These are phyloP conservation scores for Leptobrachium ailaonicum DNA, from an alignment of 2,113 vertebrate genomes.

Conservation along the genomic window DNA sequence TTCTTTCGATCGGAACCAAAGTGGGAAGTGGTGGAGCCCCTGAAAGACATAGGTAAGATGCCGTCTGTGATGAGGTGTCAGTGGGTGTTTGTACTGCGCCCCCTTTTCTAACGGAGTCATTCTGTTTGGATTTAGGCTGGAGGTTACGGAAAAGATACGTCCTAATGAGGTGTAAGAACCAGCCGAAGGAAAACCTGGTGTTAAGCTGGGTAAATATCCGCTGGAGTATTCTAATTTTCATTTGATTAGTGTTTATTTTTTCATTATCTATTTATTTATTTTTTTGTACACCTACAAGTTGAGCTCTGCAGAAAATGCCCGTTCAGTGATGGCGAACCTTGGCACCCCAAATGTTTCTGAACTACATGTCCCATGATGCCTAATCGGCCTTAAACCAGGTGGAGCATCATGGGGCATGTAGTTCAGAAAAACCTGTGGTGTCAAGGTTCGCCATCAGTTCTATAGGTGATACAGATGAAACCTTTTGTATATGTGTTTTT, in stretches of 20 bases:
- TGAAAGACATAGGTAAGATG: constrained; percentile 90
- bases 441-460: too few species aligned
- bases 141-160: constrained; percentile 95
- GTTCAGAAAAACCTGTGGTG: too few species aligned
- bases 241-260: neutral
- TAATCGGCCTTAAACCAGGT: too few species aligned
- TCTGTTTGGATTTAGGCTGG: constrained; percentile 77
- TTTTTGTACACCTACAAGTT: too few species aligned
- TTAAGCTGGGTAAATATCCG: constrained; percentile 87
- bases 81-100: neutral
- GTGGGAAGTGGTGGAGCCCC: constrained; percentile 93
- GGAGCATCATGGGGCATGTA: too few species aligned
- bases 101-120: neutral
- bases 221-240: neutral
- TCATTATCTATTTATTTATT: too few species aligned
- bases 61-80: neutral
- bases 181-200: constrained; percentile 87
- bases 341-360: too few species aligned
- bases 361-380: too few species aligned
- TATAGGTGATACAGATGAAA: neutral
- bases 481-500: too few species aligned
- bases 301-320: too few species aligned
- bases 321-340: too few species aligned
- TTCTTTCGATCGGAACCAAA: constrained; percentile 96
- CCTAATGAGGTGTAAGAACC: constrained; percentile 91